phyloP scores from a whole-genome alignment of 2,888 invertebrate genomes.

The Epinotia nisella region DNA sequence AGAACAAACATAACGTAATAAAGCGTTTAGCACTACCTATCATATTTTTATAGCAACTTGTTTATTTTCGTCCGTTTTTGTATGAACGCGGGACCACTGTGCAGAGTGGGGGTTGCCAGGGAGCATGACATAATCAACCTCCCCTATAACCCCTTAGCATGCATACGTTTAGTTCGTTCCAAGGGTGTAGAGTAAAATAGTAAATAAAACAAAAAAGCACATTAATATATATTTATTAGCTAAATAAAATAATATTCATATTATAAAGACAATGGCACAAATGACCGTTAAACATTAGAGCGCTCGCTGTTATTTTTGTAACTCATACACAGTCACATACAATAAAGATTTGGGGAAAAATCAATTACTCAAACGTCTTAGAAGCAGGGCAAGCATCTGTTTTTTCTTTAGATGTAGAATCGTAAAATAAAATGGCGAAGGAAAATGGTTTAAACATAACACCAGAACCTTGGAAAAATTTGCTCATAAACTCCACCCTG shows the following conservation, averaged over 20 bases:
- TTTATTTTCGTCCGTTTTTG: too few relatives aligned
- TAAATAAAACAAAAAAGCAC: background rate
- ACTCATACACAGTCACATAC: background rate
- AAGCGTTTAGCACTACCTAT: too few relatives aligned
- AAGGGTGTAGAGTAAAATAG: background rate
- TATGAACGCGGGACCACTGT: too few relatives aligned
- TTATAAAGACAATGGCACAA: background rate
- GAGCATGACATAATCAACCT: too few relatives aligned
- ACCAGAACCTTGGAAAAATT: conserved; percentile 91
- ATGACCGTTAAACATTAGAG: background rate
- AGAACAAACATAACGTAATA: too few relatives aligned
- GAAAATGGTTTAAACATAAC: conserved; percentile 88
- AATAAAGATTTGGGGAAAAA: background rate
- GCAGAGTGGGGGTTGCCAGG: too few relatives aligned
- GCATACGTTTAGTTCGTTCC: too few relatives aligned
- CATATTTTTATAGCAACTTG: too few relatives aligned
- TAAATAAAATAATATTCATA: background rate
- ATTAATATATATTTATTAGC: background rate
- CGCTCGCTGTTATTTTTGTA: background rate
- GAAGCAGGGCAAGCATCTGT: conserved; percentile 8
- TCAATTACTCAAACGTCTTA: conserved; percentile 6
- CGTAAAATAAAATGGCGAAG: conserved; percentile 78
- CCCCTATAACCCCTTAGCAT: too few relatives aligned
- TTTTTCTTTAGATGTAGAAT: conserved; percentile 13
- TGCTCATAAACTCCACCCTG: conserved; percentile 98